phyloP scores from a whole-genome alignment of 2,113 vertebrate species.

The Gallinago media region DNA sequence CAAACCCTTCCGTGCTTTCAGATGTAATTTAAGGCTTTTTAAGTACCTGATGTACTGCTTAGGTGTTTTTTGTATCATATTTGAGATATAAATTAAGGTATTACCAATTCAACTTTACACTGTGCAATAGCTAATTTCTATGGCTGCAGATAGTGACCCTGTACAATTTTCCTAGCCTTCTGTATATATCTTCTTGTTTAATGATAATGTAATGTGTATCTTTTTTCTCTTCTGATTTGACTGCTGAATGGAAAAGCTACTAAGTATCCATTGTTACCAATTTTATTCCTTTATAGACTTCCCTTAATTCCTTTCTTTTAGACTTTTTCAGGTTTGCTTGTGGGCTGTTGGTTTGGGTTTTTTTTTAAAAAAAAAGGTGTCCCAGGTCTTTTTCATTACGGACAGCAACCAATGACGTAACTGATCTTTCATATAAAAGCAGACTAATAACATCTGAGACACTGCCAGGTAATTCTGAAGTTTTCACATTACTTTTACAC shows the following conservation, averaged over 20 bases:
- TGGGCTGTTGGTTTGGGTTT: too few species aligned
- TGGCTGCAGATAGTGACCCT: neutral
- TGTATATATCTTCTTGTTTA: neutral
- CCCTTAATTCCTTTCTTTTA: neutral
- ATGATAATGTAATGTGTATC: neutral
- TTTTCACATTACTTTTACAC: neutral
- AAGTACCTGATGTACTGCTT: neutral
- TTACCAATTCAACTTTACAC: neutral
- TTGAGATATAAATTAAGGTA: neutral
- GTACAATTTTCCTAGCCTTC: neutral
- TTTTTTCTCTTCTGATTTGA: neutral
- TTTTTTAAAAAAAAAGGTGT: neutral
- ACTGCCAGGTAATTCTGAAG: neutral
- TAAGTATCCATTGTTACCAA: neutral
- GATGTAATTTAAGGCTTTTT: neutral
- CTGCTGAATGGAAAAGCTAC: neutral
- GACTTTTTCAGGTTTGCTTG: neutral
- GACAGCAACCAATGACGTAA: neutral
- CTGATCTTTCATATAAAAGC: neutral
- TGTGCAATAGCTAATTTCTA: neutral
- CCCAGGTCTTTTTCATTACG: neutral
- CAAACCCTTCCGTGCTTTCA: neutral
- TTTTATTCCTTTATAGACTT: neutral
- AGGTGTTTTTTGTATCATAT: accelerated
- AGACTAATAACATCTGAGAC: neutral